phyloP scores from a whole-genome alignment of 2,888 invertebrate species.

The Napeogenes sylphis region DNA sequence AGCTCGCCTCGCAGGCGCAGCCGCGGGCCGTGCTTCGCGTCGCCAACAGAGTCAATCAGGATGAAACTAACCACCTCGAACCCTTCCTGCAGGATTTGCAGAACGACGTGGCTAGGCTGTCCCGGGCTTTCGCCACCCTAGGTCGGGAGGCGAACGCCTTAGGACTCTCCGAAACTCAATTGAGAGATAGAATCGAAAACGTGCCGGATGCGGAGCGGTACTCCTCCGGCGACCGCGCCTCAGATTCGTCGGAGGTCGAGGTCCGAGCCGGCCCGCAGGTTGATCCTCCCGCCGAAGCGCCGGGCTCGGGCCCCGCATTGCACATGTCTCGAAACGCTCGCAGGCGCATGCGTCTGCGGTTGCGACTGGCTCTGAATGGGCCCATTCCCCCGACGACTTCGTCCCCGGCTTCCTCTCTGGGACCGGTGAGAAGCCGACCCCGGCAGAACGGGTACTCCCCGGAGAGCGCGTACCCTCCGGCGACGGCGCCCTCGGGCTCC shows the following conservation, averaged over 20 bases:
- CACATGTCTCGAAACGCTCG: conserved; percentile 58
- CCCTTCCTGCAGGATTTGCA: conserved; percentile 59
- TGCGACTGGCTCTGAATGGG: conserved; percentile 52
- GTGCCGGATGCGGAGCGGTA: conserved; percentile 21
- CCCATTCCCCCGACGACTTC: conserved; percentile 31
- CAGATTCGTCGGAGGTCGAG: conserved; percentile 24
- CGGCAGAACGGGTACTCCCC: conserved; percentile 36
- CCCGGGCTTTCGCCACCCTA: conserved; percentile 58
- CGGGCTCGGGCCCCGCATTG: not conserved
- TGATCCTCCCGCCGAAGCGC: not conserved
- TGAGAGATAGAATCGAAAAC: conserved; percentile 33
- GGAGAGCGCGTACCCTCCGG: conserved; percentile 19
- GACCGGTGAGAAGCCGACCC: conserved; percentile 12
- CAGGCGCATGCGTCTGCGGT: conserved; percentile 56
- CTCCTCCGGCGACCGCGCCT: conserved; percentile 29
- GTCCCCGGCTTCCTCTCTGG: conserved; percentile 21
- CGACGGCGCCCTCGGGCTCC: conserved; percentile 28
- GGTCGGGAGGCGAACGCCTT: conserved; percentile 55
- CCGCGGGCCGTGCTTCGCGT: conserved; percentile 67
- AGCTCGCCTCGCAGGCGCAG: conserved; percentile 46
- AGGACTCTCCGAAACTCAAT: conserved; percentile 50
- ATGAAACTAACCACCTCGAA: conserved; percentile 45
- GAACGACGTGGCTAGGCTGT: conserved; percentile 56
- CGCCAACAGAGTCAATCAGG: conserved; percentile 52
- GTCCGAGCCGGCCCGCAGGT: not conserved